These are phyloP conservation scores for Onychomys arenicola DNA, from an alignment of 2,797 vertebrate genomes.

Conservation along the genomic window DNA sequence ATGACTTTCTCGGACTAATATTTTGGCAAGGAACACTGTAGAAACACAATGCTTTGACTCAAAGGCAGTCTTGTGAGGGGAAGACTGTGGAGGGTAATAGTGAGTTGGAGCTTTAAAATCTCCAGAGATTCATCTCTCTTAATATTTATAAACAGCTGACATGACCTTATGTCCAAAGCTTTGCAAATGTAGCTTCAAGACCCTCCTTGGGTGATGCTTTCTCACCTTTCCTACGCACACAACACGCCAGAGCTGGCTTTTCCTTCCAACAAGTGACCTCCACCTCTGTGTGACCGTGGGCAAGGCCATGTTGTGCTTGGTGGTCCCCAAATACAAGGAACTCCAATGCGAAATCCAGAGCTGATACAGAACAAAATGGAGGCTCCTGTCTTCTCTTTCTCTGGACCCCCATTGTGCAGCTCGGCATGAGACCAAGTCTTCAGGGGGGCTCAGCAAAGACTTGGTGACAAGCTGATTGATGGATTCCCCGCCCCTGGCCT, in stretches of 20 bases:
- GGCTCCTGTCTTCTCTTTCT: conserved; percentile 19
- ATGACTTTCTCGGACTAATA: neutral
- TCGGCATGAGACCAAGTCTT: conserved; percentile 48
- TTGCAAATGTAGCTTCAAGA: conserved; percentile 1
- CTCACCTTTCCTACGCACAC: neutral
- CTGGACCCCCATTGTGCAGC: conserved; percentile 45
- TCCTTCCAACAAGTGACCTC: neutral
- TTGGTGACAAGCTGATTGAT: conserved; percentile 77
- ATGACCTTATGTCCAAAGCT: neutral
- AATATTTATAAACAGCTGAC: neutral
- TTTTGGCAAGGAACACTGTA: neutral
- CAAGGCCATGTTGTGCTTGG: neutral
- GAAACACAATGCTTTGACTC: conserved; percentile 11
- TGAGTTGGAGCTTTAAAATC: neutral
- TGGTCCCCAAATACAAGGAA: neutral
- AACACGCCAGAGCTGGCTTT: no score
- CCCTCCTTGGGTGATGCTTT: neutral
- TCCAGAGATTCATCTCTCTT: neutral
- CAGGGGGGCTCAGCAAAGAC: conserved; percentile 62
- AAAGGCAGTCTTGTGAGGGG: neutral
- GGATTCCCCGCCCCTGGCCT: conserved; percentile 31
- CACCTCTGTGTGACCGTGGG: neutral
- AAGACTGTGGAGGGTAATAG: neutral
- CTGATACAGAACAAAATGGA: conserved; percentile 45
- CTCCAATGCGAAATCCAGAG: conserved; percentile 11